These are phyloP conservation scores for Flexamia atlantica DNA, from an alignment of 2,888 invertebrate species.

Conservation along the genomic window DNA sequence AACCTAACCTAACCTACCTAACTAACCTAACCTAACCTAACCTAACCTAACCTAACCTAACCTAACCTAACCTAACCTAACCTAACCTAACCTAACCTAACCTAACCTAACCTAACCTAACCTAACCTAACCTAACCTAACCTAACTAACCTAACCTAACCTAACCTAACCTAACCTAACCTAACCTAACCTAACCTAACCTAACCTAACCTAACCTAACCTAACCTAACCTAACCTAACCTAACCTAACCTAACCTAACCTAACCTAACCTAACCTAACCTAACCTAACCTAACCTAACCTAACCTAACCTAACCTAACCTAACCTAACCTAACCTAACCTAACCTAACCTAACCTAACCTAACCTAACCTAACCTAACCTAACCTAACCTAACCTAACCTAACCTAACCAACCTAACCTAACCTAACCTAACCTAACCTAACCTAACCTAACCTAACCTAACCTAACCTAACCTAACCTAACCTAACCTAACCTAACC, in stretches of 20 bases:
- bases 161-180: slow-evolving; percentile 66
- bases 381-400: slow-evolving; percentile 31
- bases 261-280: slow-evolving; percentile 35
- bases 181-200: slow-evolving; percentile 65
- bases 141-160: slow-evolving; percentile 64
- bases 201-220: slow-evolving; percentile 27
- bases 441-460: slow-evolving; percentile 45
- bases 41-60: slow-evolving; percentile 65
- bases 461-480: slow-evolving; percentile 51
- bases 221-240: slow-evolving; percentile 35
- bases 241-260: not conserved
- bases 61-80: slow-evolving; percentile 65
- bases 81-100: slow-evolving; percentile 65
- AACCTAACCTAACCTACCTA: slow-evolving; percentile 65
- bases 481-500: slow-evolving; percentile 38
- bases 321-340: slow-evolving; percentile 46
- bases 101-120: slow-evolving; percentile 65
- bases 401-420: slow-evolving; percentile 49
- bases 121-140: slow-evolving; percentile 65
- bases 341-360: slow-evolving; percentile 43
- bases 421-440: slow-evolving; percentile 39
- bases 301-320: slow-evolving; percentile 49
- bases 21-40: slow-evolving; percentile 65
- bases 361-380: slow-evolving; percentile 46
- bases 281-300: slow-evolving; percentile 60